phyloP scores from a whole-genome alignment of 2,888 invertebrate species.

The Blomia tropicalis region DNA sequence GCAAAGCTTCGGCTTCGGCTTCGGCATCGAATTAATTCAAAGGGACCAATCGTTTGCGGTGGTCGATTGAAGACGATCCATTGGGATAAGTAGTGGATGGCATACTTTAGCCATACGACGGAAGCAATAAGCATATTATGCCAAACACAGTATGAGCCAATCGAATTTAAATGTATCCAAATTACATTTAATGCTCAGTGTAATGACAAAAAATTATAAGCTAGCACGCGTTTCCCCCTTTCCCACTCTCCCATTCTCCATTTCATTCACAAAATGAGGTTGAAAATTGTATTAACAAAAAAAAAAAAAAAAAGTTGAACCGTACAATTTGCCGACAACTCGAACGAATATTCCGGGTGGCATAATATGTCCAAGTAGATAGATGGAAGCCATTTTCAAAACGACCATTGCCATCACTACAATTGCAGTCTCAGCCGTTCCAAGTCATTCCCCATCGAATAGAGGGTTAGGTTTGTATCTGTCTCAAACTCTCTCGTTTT shows the following conservation, averaged over 20 bases:
- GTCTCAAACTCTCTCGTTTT: not conserved
- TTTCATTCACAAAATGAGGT: no score
- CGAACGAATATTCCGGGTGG: no score
- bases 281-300: no score
- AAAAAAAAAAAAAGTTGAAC: not conserved
- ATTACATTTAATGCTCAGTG: slow-evolving; percentile 2
- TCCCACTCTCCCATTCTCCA: no score
- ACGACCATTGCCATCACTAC: no score
- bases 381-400: no score
- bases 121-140: slow-evolving; percentile 3
- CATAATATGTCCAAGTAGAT: no score
- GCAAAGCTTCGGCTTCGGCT: not conserved
- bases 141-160: not conserved
- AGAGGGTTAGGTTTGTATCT: no score
- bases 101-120: not conserved
- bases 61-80: no score
- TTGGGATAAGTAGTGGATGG: not conserved
- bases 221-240: not conserved
- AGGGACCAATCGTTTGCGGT: no score
- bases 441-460: not conserved
- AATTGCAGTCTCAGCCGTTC: no score
- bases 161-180: slow-evolving; percentile 11
- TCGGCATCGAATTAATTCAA: not conserved
- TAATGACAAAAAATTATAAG: slow-evolving; percentile 8
- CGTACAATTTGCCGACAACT: not conserved